phyloP scores from a whole-genome alignment of 2,113 vertebrate species.

The Cranoglanis bouderius region DNA sequence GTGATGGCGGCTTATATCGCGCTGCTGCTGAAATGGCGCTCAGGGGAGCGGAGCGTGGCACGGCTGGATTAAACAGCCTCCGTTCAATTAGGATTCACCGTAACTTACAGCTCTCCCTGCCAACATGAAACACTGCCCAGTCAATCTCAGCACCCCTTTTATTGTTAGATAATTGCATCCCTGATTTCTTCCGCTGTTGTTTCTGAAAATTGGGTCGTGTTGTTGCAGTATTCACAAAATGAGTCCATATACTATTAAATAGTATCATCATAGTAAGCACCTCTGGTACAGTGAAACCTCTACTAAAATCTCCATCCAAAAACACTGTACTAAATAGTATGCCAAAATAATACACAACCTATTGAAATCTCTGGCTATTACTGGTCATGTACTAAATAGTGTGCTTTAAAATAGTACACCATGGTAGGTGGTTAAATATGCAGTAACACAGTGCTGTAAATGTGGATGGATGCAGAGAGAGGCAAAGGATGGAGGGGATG shows the following conservation, averaged over 20 bases:
- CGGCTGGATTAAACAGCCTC: slow-evolving; percentile 77
- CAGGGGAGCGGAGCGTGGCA: slow-evolving; percentile 75
- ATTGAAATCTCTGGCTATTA: background rate
- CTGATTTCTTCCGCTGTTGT: slow-evolving; percentile 34
- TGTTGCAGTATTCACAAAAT: background rate
- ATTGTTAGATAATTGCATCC: slow-evolving; percentile 67
- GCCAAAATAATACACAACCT: background rate
- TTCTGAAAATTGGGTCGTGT: background rate
- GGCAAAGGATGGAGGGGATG: slow-evolving; percentile 47
- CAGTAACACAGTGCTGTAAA: slow-evolving; percentile 36
- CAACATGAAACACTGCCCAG: slow-evolving; percentile 70
- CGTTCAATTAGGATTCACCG: slow-evolving; percentile 81
- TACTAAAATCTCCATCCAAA: background rate
- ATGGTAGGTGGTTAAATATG: slow-evolving; percentile 38
- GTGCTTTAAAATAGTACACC: slow-evolving; percentile 30
- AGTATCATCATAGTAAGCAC: background rate
- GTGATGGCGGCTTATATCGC: slow-evolving; percentile 78
- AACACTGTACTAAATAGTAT: background rate
- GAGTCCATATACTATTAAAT: background rate
- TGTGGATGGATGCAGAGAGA: slow-evolving; percentile 50
- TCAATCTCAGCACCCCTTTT: slow-evolving; percentile 67
- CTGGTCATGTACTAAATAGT: background rate
- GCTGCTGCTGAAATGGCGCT: slow-evolving; percentile 69
- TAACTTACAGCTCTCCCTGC: slow-evolving; percentile 77
- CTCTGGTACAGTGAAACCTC: background rate